phyloP scores from a whole-genome alignment of 2,888 invertebrate genomes.

The Cecidostiba fungosa region DNA sequence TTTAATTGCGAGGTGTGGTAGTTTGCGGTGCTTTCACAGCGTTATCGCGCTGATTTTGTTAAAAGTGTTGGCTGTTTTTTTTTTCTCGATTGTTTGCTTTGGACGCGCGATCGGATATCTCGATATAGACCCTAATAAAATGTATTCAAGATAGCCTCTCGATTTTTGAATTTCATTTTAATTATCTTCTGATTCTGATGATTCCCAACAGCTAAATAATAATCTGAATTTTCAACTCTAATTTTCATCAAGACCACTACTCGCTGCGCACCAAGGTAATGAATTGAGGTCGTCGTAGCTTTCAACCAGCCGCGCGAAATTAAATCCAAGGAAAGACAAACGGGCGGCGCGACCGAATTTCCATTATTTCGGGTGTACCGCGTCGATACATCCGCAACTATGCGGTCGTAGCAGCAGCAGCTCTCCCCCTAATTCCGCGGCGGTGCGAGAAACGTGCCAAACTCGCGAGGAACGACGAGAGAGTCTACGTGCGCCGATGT shows the following conservation, averaged over 20 bases:
- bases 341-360: slow-evolving; percentile 33
- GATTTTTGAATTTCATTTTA: no score
- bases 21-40: not conserved
- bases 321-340: slow-evolving; percentile 45
- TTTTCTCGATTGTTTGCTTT: not conserved
- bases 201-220: no score
- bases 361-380: slow-evolving; percentile 39
- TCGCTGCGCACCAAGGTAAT: not conserved
- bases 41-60: not conserved
- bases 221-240: no score
- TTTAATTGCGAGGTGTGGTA: slow-evolving; percentile 10
- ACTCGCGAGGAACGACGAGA: slow-evolving; percentile 22
- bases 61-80: not conserved
- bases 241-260: no score
- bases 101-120: no score
- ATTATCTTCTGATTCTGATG: no score
- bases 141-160: not conserved
- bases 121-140: not conserved
- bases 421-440: slow-evolving; percentile 40
- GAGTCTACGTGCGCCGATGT: not conserved
- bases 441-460: slow-evolving; percentile 44
- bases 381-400: slow-evolving; percentile 47
- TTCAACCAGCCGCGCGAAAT: slow-evolving; percentile 15
- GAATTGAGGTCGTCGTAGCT: not conserved
- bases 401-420: not conserved